These are phyloP conservation scores for Drosophila sordidula DNA, from an alignment of 2,888 invertebrate genomes.

Conservation along the genomic window DNA sequence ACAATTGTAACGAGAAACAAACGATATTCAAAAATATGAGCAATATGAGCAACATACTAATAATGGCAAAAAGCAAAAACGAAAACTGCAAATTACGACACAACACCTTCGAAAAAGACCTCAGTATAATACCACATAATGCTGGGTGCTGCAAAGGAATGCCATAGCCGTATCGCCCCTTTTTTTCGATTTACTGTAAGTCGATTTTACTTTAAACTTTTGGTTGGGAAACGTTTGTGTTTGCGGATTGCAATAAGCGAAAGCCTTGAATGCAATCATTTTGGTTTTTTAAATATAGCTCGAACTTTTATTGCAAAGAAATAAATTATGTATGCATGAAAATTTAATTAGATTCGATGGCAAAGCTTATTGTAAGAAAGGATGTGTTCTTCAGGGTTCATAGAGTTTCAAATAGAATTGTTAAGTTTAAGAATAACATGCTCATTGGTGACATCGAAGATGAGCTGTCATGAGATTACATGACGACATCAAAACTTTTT, in stretches of 20 bases:
- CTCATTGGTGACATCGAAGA: no score
- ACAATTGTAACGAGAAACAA: conserved; percentile 70
- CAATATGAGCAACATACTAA: conserved; percentile 74
- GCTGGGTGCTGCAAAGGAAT: conserved; percentile 75
- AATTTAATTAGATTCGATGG: neutral
- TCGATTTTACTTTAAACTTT: conserved; percentile 3
- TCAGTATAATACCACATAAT: conserved; percentile 71
- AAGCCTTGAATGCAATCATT: conserved; percentile 2
- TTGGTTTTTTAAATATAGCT: neutral
- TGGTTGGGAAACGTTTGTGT: conserved; percentile 12
- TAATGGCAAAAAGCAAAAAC: conserved; percentile 72
- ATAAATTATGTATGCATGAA: neutral
- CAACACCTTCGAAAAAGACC: conserved; percentile 79
- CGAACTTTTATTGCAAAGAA: neutral
- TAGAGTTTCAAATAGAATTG: no score
- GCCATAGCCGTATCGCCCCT: conserved; percentile 77
- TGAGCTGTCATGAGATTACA: no score
- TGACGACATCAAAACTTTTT: no score
- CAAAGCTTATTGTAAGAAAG: neutral
- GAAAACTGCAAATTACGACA: conserved; percentile 78
- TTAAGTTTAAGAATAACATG: no score
- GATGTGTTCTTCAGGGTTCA: no score
- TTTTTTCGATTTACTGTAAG: conserved; percentile 49
- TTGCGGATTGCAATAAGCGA: conserved; percentile 2
- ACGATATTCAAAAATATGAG: conserved; percentile 62